Evolutionary conservation across 2,113 vertebrate species (phyloP).

Genomic region (Alligator sinensis): DNA sequence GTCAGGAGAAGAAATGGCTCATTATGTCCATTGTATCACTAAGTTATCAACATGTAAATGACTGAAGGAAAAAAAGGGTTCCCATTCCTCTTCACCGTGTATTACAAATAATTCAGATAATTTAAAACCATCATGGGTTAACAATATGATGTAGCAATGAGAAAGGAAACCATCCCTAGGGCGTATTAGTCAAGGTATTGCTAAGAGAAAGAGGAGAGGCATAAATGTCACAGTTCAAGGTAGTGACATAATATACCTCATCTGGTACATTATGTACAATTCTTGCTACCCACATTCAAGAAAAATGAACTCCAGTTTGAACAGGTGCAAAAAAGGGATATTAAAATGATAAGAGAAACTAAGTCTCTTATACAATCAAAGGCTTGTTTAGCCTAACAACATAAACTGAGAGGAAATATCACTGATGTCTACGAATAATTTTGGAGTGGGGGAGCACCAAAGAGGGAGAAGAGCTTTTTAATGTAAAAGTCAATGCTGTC

Average conservation of each 20-base stretch:
- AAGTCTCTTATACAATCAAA: background rate
- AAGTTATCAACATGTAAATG: background rate
- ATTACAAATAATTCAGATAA: background rate
- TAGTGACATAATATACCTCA: background rate
- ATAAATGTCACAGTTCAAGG: background rate
- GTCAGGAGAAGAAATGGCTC: background rate
- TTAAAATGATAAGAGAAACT: background rate
- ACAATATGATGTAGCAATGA: no score
- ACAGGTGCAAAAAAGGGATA: background rate
- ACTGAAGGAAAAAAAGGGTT: background rate
- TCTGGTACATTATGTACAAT: background rate
- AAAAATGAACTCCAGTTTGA: background rate
- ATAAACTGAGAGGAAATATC: background rate
- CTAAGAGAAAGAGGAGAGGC: background rate
- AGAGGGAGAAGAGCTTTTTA: background rate
- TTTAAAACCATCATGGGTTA: background rate
- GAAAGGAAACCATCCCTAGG: background rate
- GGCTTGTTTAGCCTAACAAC: background rate
- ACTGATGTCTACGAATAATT: background rate
- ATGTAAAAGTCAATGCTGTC: no score
- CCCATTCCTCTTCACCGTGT: background rate
- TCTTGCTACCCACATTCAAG: background rate
- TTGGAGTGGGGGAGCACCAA: background rate
- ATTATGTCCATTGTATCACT: background rate
- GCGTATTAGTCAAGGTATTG: background rate